Evolutionary conservation across 2,113 vertebrate genomes (phyloP).

Genomic region (Carassius gibelio): DNA sequence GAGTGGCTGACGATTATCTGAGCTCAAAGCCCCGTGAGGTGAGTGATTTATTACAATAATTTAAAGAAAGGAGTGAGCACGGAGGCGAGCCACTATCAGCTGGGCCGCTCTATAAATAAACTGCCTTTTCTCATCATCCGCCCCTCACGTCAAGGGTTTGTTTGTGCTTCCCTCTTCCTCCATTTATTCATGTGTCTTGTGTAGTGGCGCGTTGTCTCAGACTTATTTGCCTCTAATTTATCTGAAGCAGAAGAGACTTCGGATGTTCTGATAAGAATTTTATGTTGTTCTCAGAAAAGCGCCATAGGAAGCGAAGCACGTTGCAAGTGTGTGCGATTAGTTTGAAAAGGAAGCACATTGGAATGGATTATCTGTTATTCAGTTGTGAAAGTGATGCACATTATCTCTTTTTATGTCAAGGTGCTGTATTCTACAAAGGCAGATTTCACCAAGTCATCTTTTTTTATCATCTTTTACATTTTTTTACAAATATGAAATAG

Average conservation of each 20-base stretch:
- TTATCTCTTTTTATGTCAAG: neutral
- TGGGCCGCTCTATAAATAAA: conserved; percentile 59
- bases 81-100: conserved; percentile 53
- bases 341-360: neutral
- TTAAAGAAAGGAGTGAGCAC: conserved; percentile 55
- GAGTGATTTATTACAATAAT: conserved; percentile 66
- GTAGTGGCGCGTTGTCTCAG: conserved; percentile 7
- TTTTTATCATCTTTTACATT: too few relatives aligned
- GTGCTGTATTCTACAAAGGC: neutral
- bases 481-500: neutral
- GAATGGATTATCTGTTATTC: neutral
- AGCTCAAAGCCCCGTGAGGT: conserved; percentile 50
- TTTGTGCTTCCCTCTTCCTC: conserved; percentile 29
- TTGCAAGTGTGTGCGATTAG: neutral
- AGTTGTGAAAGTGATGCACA: neutral
- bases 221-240: conserved; percentile 37
- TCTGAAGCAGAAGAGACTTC: neutral
- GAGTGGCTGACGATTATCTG: conserved; percentile 52
- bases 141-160: conserved; percentile 44
- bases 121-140: conserved; percentile 49
- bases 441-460: neutral
- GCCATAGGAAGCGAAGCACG: neutral
- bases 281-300: neutral
- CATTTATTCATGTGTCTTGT: conserved; percentile 38
- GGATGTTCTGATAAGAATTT: conserved; percentile 27